These are phyloP conservation scores for Clytia hemisphaerica DNA, from an alignment of 30 jellyfish, hydroid and myxozoan genomes.

Conservation along the genomic window DNA sequence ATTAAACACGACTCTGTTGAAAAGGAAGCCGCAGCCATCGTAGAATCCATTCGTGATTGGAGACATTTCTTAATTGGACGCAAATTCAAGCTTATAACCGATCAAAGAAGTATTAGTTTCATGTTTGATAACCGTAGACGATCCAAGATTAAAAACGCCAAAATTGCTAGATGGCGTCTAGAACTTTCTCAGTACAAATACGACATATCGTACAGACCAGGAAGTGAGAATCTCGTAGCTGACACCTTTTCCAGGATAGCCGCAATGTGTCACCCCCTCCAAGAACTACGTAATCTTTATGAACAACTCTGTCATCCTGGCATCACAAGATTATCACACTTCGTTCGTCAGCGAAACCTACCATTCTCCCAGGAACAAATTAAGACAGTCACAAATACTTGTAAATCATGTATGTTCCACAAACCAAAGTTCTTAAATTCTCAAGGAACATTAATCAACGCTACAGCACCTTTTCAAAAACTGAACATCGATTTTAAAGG, in stretches of 20 bases:
- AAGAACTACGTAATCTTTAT: background rate
- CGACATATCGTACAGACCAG: slow-evolving; percentile 44
- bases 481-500: slow-evolving; percentile 8
- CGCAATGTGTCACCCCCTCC: slow-evolving; percentile 18
- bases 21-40: slow-evolving; percentile 48
- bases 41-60: slow-evolving; percentile 66
- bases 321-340: background rate
- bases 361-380: background rate
- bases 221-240: slow-evolving; percentile 53
- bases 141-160: slow-evolving; percentile 47
- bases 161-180: slow-evolving; percentile 47
- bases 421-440: slow-evolving; percentile 1
- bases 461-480: slow-evolving; percentile 11
- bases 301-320: background rate
- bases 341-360: background rate
- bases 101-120: slow-evolving; percentile 47
- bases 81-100: slow-evolving; percentile 49
- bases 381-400: background rate
- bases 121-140: slow-evolving; percentile 58
- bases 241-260: slow-evolving; percentile 57
- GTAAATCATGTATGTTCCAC: background rate
- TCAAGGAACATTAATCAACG: background rate
- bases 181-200: slow-evolving; percentile 58
- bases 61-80: slow-evolving; percentile 41
- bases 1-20: slow-evolving; percentile 35